Base-by-base conservation (phyloP, 2,113 vertebrate genomes). In the Nannobrachium achirus region DNA sequence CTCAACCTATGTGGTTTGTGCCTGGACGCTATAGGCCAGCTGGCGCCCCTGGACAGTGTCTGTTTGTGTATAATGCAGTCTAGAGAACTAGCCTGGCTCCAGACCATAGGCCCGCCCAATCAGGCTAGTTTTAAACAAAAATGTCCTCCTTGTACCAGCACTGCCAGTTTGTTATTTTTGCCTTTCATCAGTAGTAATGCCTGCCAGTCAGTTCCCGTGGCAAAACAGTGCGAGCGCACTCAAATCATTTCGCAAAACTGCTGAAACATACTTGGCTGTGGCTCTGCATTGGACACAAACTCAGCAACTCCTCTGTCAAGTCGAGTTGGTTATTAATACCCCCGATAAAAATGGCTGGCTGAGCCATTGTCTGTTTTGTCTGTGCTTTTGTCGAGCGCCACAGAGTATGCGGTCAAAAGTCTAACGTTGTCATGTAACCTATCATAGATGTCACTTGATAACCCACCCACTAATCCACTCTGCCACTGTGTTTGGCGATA, bases 61-160 rank as follows among this genome's bases (percentile, higher is more conserved):
- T 69, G 53, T 44, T 75, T 38, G 33, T 69, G 66, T 52, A 53
- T 61, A 19, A 69, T 75, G 72, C 39, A 61, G 63, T 69, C 56
- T 49, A 61, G 56, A 41, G 25, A 20, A 49, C 49, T 18, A 25
- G n/a, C n/a, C 57, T 15, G 9, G 46, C 42, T 49, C 52, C 41
- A 11, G 8, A 41, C n/a, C n/a, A n/a, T n/a, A n/a, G n/a, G n/a
- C 10, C 73, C 70, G 48, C 11, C 20, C 25, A 15, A 64, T 8
- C 38, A 41, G 41, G n/a, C n/a, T n/a, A n/a, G n/a, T n/a, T n/a
- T n/a, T n/a, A n/a, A n/a, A n/a, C n/a, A n/a, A n/a, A n/a, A n/a
- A n/a, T n/a, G n/a, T n/a, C n/a, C n/a, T 63, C 20, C 48, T 50
- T 42, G 38, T 39, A 64, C 59, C 40, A 46, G 60, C 15, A 14